Base-by-base conservation (phyloP, 2,888 invertebrate genomes). In the Hoplodrina ambigua region DNA sequence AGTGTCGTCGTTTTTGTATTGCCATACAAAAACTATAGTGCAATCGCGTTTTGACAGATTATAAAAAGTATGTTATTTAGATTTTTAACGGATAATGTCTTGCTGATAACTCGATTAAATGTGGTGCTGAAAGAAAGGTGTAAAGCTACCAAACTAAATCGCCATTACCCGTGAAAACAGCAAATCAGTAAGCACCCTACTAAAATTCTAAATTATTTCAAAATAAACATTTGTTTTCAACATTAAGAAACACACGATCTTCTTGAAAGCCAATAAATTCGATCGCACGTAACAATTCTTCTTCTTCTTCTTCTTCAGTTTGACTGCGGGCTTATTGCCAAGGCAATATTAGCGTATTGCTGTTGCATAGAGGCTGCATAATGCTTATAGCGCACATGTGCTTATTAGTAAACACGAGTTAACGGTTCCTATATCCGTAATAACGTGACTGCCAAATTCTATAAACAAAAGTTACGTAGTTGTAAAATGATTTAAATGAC, bases 391-490 rank as follows among this genome's bases (percentile, higher is more conserved):
- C 46, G 67, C 49, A 66, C 33, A 54, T 69, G 52, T 17, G 44
- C 57, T 67, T 61, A 62, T 79, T 54, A 66, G 50, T 25, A 37
- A 54, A 61, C 54, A 54, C 54, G 10, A 54, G 17, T 20, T 58
- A 62, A 25, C 13, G 61, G 55, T 59, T 76, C 55, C 33, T 63
- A 59, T 59, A 59, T 67, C 41, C 41, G 53, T 64, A 17, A 49
- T 50, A 64, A 13, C 4, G 33, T 20, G 54, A 49, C 25, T 81
- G 78, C 78, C 77, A 78, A n/a, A 78, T 67, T 81, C 77, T 76
- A 67, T 63, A 56, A 80, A 76, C 57, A 64, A 61, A 64, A n/a
- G 53, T 70, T 54, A 37, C 59, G 59, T 63, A 30, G 25, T 19
- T 37, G 56, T 52, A 2, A 56, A 74, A 59, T 60, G 13, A 37